These are phyloP conservation scores for Motacilla alba DNA, from an alignment of 2,113 vertebrate species.

Conservation along the genomic window DNA sequence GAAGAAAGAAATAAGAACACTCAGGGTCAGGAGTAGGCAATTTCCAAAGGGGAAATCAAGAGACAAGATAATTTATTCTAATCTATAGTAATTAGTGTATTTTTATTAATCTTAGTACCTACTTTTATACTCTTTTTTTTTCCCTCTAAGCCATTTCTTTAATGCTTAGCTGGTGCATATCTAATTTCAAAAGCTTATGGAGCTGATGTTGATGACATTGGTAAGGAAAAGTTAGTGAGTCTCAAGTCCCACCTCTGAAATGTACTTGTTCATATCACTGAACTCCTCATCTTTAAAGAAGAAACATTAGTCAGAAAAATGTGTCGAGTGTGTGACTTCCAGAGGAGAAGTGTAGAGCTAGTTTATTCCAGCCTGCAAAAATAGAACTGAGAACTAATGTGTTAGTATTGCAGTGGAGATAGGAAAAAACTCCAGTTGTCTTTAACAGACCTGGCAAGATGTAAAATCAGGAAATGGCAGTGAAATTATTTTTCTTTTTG, in stretches of 20 bases:
- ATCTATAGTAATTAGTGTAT: neutral
- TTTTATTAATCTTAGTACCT: neutral
- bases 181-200: neutral
- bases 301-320: neutral
- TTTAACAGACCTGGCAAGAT: neutral
- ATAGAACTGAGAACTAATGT: neutral
- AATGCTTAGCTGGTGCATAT: neutral
- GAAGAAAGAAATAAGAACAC: neutral
- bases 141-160: neutral
- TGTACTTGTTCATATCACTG: neutral
- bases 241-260: neutral
- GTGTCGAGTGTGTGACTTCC: neutral
- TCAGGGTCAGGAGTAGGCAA: neutral
- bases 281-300: neutral
- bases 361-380: neutral
- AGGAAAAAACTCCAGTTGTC: neutral
- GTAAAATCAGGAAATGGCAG: neutral
- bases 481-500: neutral
- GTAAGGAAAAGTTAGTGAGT: neutral
- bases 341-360: neutral
- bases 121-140: neutral
- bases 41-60: neutral
- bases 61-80: neutral
- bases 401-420: neutral
- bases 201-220: neutral